Evolutionary conservation across 2,797 vertebrate genomes (phyloP).

Genomic region (Rhynchonycteris naso): DNA sequence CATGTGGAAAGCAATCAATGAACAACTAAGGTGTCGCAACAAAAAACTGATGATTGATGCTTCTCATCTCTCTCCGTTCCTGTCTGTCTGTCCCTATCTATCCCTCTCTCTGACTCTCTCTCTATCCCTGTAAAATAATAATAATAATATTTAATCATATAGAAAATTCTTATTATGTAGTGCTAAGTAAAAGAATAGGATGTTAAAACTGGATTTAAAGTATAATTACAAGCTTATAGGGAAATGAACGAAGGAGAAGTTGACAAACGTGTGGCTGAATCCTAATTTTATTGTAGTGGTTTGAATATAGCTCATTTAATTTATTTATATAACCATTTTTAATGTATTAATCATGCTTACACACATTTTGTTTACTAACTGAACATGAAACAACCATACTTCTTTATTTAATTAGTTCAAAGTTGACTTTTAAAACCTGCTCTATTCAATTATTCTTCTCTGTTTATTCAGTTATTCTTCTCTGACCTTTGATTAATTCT

Average conservation of each 20-base stretch:
- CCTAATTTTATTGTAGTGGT: background rate
- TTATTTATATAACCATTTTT: background rate
- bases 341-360: background rate
- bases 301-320: conserved; percentile 9
- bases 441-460: background rate
- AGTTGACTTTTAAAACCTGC: background rate
- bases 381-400: background rate
- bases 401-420: conserved; percentile 4
- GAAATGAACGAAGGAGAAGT: background rate
- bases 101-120: too few species aligned
- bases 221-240: background rate
- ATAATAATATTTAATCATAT: background rate
- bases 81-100: too few species aligned
- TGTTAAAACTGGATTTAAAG: background rate
- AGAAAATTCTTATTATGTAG: background rate
- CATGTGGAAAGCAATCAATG: too few species aligned
- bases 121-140: too few species aligned
- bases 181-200: background rate
- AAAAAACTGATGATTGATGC: too few species aligned
- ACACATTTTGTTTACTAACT: background rate
- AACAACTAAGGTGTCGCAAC: too few species aligned
- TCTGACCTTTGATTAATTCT: background rate
- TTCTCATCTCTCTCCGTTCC: too few species aligned
- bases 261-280: background rate
- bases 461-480: background rate